Evolutionary conservation across 2,113 vertebrate genomes (phyloP), one percentile per base, ranked within the genome.

Genomic region (Nyctibius bracteatus): DNA sequence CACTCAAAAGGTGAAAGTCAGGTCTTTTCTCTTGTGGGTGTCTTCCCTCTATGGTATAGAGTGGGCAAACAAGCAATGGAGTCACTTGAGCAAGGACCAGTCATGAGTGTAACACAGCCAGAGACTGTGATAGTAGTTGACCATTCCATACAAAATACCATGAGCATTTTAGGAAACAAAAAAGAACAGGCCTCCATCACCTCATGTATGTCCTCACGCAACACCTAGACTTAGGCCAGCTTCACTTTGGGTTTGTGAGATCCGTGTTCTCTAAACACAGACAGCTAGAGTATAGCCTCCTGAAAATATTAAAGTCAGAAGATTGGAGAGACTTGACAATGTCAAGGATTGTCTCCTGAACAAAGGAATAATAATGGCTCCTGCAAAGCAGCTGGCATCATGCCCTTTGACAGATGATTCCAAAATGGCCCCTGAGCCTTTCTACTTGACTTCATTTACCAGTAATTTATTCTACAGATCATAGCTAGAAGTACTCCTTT

Each of bases 341-440:
- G 39, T 85, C 72, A 81, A 80, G 58, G 58, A 77, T 27, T 92
- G 30, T 86, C 74, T 92, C 61, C n/a, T 51, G 75, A 90, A 71
- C 61, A 83, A 81, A 81, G 43, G 66, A 80, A 66, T 71, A 91
- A 61, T 23, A 92, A 88, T 1, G 10, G 55, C 21, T 88, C 79
- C 59, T 47, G 59, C 3, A 18, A 90, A 88, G 63, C 46, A 84
- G 51, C 27, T 77, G 75, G 33, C 80, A 92, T 66, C 85, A 47
- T 51, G 79, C 17, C 59, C 31, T 93, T 63, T 90, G 55, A 95
- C 70, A 93, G 54, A 28, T 41, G 58, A 74, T 70, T 90, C 63
- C 72, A 96, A 83, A 94, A 88, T 49, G 75, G 55, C 13, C 39
- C 35, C 85, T 59, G 17, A 86, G 52, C 41, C 33, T 91, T 67